Conservation (phyloP, 2,113 vertebrate genomes). For the Tangachromis dhanisi region DNA sequence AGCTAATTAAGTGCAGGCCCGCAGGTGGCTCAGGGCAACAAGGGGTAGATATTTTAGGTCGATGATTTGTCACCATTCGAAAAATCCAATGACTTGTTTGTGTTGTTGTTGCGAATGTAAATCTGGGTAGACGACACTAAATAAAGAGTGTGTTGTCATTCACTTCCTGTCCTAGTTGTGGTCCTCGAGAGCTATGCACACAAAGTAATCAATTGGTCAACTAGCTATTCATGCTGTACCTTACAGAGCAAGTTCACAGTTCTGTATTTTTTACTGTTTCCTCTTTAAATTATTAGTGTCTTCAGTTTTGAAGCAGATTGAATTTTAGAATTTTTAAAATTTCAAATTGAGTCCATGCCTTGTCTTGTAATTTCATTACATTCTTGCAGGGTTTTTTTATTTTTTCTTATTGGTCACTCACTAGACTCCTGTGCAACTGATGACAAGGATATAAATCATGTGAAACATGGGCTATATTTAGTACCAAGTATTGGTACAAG, state of each 20-base stretch:
- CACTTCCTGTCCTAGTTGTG: conserved; percentile 32
- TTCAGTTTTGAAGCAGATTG: neutral
- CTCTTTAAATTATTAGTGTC: neutral
- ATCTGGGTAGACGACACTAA: conserved; percentile 44
- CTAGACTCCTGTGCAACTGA: neutral
- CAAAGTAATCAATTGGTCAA: conserved; percentile 28
- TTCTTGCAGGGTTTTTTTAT: neutral
- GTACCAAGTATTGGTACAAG: neutral
- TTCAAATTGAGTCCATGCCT: neutral
- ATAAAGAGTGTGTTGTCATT: conserved; percentile 25
- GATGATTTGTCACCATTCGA: conserved; percentile 63
- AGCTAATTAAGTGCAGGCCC: conserved; percentile 65
- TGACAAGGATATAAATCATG: neutral
- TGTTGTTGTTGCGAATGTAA: conserved; percentile 51
- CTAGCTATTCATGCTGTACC: neutral
- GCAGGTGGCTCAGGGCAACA: conserved; percentile 43
- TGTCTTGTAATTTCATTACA: neutral
- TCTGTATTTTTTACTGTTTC: neutral
- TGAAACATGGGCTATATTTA: neutral
- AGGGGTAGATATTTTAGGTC: conserved; percentile 67
- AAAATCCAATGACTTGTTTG: conserved; percentile 60
- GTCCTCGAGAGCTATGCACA: neutral
- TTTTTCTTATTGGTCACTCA: neutral
- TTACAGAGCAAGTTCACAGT: neutral
- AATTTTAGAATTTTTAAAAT: neutral